phyloP scores from a whole-genome alignment of 2,888 invertebrate genomes.

The Lithophane ornitopus region DNA sequence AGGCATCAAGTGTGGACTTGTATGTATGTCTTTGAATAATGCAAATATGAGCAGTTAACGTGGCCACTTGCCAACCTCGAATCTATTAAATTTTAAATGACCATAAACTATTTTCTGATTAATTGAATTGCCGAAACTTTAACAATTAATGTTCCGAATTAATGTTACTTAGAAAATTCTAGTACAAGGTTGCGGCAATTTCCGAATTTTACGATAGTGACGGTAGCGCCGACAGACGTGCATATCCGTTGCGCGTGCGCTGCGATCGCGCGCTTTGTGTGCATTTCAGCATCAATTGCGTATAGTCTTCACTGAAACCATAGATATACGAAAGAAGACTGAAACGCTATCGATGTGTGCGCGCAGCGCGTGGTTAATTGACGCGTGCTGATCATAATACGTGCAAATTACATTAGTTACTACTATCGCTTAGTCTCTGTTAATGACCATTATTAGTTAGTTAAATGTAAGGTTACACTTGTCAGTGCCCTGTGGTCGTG shows the following conservation, averaged over 20 bases:
- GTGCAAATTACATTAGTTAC: constrained; percentile 22
- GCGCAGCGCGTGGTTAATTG: constrained; percentile 24
- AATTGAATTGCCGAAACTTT: neutral
- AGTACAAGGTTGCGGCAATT: constrained; percentile 49
- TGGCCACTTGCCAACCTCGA: neutral
- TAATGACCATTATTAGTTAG: neutral
- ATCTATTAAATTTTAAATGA: constrained; percentile 14
- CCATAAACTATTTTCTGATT: constrained; percentile 26
- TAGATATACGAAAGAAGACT: neutral
- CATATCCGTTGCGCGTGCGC: constrained; percentile 59
- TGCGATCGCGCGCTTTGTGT: constrained; percentile 37
- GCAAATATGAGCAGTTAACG: neutral
- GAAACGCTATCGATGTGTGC: constrained; percentile 44
- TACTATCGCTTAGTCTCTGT: neutral
- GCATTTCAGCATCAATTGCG: constrained; percentile 49
- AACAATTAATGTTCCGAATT: neutral
- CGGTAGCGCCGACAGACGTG: constrained; percentile 33
- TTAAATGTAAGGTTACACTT: neutral
- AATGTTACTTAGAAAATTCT: constrained; percentile 33
- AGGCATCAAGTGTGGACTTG: too few relatives aligned
- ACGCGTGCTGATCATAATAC: constrained; percentile 11
- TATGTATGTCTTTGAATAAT: neutral
- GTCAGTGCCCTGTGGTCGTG: neutral
- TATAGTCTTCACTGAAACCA: constrained; percentile 14
- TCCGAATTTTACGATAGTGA: constrained; percentile 30